phyloP scores from a whole-genome alignment of 1,140 invertebrate species.

The Hirudo medicinalis region DNA sequence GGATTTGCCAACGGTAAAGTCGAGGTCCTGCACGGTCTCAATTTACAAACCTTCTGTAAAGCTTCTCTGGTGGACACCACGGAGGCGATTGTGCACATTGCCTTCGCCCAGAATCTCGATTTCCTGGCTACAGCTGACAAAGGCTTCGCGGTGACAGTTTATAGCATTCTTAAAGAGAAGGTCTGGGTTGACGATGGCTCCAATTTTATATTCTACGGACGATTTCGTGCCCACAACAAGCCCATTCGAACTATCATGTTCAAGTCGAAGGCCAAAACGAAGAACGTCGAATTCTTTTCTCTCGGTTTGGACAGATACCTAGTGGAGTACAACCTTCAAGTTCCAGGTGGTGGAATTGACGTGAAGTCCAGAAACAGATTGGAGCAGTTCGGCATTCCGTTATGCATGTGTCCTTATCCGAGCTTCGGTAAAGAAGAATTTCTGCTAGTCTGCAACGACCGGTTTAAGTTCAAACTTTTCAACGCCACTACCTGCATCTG shows the following conservation, averaged over 20 bases:
- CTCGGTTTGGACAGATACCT: not conserved
- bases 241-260: not conserved
- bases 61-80: slow-evolving; percentile 35
- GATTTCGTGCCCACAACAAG: not conserved
- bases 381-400: not conserved
- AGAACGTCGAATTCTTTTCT: not conserved
- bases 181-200: not conserved
- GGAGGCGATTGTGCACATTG: slow-evolving; percentile 38
- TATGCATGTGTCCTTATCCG: not conserved
- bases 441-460: slow-evolving; percentile 9
- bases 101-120: slow-evolving; percentile 36
- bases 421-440: not conserved
- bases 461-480: slow-evolving; percentile 57
- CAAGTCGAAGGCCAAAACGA: not conserved
- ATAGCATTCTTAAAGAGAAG: slow-evolving; percentile 3
- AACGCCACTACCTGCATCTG: slow-evolving; percentile 51
- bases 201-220: slow-evolving; percentile 10
- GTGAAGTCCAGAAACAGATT: not conserved
- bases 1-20: slow-evolving; percentile 40
- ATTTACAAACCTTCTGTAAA: slow-evolving; percentile 32
- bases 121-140: slow-evolving; percentile 40
- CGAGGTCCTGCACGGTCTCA: slow-evolving; percentile 36
- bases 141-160: slow-evolving; percentile 9
- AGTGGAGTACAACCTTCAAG: not conserved
- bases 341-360: not conserved